phyloP scores from a whole-genome alignment of 2,888 invertebrate species.

The Drymonia ruficornis region DNA sequence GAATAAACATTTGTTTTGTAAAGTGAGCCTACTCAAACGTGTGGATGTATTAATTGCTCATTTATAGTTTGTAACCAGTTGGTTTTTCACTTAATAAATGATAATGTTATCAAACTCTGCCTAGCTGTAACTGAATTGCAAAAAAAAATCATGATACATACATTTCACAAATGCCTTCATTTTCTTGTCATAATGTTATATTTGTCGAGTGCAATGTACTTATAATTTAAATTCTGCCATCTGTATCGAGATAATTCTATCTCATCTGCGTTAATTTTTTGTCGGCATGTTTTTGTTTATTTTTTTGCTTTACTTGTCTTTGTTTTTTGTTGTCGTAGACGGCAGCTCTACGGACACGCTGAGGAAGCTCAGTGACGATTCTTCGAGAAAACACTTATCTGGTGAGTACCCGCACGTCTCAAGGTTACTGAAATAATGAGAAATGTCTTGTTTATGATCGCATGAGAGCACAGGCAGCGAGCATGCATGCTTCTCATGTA shows the following conservation, averaged over 20 bases:
- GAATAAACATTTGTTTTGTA: neutral
- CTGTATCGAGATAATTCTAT: conserved; percentile 43
- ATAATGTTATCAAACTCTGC: conserved; percentile 56
- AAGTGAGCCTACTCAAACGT: conserved; percentile 58
- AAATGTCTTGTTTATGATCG: conserved; percentile 41
- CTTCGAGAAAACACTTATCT: conserved; percentile 82
- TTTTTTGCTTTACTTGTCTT: conserved; percentile 79
- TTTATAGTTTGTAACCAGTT: no score
- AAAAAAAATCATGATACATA: conserved; percentile 42
- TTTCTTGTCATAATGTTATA: conserved; percentile 28
- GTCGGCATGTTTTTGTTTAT: conserved; percentile 68
- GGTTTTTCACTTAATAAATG: conserved; percentile 32
- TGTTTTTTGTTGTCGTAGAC: conserved; percentile 82
- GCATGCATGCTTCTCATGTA: conserved; percentile 68
- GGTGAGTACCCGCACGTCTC: conserved; percentile 61
- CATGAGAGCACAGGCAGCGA: conserved; percentile 54
- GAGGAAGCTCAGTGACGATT: conserved; percentile 81
- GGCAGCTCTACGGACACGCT: conserved; percentile 77
- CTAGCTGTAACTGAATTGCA: conserved; percentile 49
- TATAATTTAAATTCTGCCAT: conserved; percentile 39
- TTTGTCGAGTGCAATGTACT: conserved; percentile 38
- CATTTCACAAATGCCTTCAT: conserved; percentile 33
- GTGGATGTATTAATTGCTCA: conserved; percentile 54
- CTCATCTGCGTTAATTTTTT: conserved; percentile 49
- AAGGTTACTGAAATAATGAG: conserved; percentile 21